These are phyloP conservation scores for Timema podura DNA, from an alignment of 2,888 invertebrate genomes.

Conservation along the genomic window DNA sequence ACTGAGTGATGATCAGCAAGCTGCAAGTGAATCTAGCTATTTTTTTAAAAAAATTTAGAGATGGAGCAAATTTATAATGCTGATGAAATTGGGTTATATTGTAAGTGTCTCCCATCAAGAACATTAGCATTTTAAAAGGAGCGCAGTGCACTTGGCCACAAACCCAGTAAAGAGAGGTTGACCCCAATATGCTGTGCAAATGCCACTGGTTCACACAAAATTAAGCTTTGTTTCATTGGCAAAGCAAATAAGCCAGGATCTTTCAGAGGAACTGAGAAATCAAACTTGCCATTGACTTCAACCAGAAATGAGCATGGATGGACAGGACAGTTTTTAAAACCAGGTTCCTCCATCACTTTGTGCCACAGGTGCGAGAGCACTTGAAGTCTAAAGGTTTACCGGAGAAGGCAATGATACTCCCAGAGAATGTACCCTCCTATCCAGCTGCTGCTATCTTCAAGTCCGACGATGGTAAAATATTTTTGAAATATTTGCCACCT, in stretches of 20 bases:
- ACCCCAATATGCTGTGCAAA: background rate
- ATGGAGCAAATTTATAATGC: slow-evolving; percentile 1
- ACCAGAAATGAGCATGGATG: slow-evolving; percentile 3
- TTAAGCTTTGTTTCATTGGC: background rate
- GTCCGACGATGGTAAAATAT: background rate
- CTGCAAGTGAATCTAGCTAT: background rate
- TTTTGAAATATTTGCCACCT: background rate
- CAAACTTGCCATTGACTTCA: background rate
- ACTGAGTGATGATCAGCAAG: background rate
- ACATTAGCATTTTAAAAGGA: slow-evolving; percentile 1
- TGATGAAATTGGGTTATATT: background rate
- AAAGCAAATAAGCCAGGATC: background rate
- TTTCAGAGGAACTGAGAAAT: slow-evolving; percentile 4
- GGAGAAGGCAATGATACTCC: background rate
- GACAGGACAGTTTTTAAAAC: slow-evolving; percentile 3
- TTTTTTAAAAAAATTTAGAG: slow-evolving; percentile 4
- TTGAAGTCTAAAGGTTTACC: slow-evolving; percentile 2
- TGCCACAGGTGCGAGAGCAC: slow-evolving; percentile 1
- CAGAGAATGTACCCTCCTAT: background rate
- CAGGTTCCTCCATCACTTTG: background rate
- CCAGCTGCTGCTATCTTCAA: background rate
- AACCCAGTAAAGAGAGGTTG: background rate
- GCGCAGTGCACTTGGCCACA: slow-evolving; percentile 3
- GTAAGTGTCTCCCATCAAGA: background rate
- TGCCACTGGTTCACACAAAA: background rate